Base-by-base conservation (phyloP, 2,113 vertebrate species). In the Lipophrys pholis region DNA sequence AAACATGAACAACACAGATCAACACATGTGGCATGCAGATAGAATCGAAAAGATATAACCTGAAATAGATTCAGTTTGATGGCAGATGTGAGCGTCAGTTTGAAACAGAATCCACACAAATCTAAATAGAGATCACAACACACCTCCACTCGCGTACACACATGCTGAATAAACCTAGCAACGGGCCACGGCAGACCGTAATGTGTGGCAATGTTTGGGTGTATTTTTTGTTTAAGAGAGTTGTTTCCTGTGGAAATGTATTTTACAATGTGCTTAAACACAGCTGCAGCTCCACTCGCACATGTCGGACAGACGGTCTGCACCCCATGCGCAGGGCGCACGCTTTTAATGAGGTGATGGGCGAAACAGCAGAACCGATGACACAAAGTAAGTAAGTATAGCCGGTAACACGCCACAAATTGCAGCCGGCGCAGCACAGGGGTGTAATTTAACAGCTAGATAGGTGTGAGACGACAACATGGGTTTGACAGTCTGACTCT, bases 231-330 rank as follows among this genome's bases (percentile, higher is more conserved):
- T 76, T 78, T 8, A 52, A 78, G 80, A 77, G 65, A 59, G 49
- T 77, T 76, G 73, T 69, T 87, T 89, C 85, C 77, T 86, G 81
- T 82, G 68, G 67, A 82, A 76, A 49, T 73, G 76, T 76, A 57
- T 84, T 91, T 91, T 82, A 81, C 55, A 69, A 76, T 52, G 66
- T 80, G 69, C 76, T 84, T 73, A 80, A 88, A 82, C 10, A 43
- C 86, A 90, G 82, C 82, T 84, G 84, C 62, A 69, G 81, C 77
- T 62, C 69, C 1, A 11, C 58, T 59, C 56, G 42, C 75, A 71
- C 67, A 73, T 71, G 78, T 78, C 65, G 55, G 48, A 49, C 76
- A 61, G 52, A 60, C 74, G 64, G 69, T 36, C 73, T 57, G 76
- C 54, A 1, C 53, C 30, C 55, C 69, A 64, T 62, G 55, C 45